phyloP scores from a whole-genome alignment of 1,140 invertebrate species.

The Brachystomella parvula region DNA sequence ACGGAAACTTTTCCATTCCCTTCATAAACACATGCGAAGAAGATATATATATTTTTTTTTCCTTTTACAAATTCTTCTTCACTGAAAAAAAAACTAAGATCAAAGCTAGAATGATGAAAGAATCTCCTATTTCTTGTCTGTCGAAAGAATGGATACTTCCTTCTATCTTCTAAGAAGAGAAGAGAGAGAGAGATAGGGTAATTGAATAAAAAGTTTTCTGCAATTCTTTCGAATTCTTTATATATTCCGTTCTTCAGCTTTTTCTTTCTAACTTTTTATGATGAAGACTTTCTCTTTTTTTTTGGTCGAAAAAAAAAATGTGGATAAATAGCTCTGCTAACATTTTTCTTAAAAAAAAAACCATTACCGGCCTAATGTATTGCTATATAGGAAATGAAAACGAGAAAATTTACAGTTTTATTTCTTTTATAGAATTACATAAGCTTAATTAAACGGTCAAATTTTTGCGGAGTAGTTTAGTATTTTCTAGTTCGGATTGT shows the following conservation, averaged over 20 bases:
- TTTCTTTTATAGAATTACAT: too few species aligned
- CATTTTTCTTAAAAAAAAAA: too few species aligned
- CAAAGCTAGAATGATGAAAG: background rate
- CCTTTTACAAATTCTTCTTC: background rate
- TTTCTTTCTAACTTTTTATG: conserved; percentile 30
- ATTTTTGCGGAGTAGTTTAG: too few species aligned
- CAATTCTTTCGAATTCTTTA: conserved; percentile 36
- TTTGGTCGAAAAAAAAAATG: too few species aligned
- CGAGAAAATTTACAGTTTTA: too few species aligned
- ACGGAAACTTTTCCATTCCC: background rate
- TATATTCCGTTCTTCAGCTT: conserved; percentile 23
- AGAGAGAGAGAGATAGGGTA: conserved; percentile 32
- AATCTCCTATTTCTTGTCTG: background rate
- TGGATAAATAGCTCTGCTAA: too few species aligned
- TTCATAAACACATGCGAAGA: background rate
- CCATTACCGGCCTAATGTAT: too few species aligned
- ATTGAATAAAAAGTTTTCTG: conserved; percentile 38
- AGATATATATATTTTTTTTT: background rate
- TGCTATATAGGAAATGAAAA: too few species aligned
- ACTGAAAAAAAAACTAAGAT: background rate
- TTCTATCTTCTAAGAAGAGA: too few species aligned
- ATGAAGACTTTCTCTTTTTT: conserved; percentile 28
- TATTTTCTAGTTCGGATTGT: too few species aligned
- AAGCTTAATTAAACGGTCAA: too few species aligned
- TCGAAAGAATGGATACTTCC: background rate